A percentile compares a stretch with the other conserved stretches of the same genome.
Conservation (phyloP, 1,140 invertebrate genomes). For the Zaprionus lachaisei region DNA sequence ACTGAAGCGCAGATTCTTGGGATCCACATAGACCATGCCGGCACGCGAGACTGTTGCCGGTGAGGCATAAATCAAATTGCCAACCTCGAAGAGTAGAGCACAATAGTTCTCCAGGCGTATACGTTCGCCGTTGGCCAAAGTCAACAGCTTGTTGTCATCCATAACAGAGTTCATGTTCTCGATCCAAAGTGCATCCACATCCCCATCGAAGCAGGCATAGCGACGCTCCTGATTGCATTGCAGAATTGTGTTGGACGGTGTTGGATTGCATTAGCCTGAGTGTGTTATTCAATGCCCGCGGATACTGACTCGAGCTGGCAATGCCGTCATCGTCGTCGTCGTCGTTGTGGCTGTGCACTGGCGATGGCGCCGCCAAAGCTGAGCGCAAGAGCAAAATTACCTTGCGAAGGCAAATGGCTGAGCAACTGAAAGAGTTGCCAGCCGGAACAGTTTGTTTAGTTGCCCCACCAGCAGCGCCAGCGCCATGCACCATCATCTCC, state of each 20-base stretch:
- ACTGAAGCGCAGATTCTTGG: constrained; percentile 93
- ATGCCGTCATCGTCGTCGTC: constrained; percentile 8
- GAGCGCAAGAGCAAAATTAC: constrained; percentile 50
- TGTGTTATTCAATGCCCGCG: constrained; percentile 71
- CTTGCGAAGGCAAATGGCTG: constrained; percentile 47
- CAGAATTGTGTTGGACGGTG: constrained; percentile 19
- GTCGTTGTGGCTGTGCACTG: not conserved
- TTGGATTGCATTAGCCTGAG: constrained; percentile 74
- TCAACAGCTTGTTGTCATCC: constrained; percentile 96
- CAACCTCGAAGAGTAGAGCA: constrained; percentile 95
- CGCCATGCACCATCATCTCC: not conserved
- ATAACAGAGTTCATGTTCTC: constrained; percentile 99
- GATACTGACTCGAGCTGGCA: constrained; percentile 18
- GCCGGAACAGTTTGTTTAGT: constrained; percentile 31
- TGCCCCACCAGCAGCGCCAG: not conserved
- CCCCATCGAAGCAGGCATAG: constrained; percentile 96
- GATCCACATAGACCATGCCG: constrained; percentile 97
- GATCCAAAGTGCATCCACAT: constrained; percentile 97
- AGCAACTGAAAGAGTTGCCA: constrained; percentile 33
- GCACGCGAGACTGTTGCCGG: constrained; percentile 95
- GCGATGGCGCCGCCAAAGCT: not conserved
- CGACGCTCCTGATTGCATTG: constrained; percentile 86
- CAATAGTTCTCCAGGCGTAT: constrained; percentile 93
- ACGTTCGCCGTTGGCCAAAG: constrained; percentile 95
- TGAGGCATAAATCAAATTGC: constrained; percentile 94